Evolutionary conservation across 2,888 invertebrate species (phyloP).

Genomic region (Idaea straminata): DNA sequence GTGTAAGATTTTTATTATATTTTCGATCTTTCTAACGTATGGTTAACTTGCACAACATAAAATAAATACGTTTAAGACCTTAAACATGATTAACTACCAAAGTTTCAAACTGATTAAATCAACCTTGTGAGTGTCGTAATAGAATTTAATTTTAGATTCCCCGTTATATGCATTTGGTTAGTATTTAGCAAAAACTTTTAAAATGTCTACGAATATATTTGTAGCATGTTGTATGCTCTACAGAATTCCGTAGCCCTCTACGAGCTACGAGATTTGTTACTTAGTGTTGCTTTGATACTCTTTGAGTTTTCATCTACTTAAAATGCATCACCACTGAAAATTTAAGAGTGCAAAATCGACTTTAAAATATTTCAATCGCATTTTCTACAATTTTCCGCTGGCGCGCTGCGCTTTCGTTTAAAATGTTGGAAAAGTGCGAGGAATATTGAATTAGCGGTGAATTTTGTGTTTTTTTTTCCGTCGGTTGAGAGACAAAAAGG

Average conservation of each 20-base stretch:
- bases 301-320: neutral
- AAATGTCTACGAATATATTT: neutral
- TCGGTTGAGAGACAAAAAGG: constrained; percentile 58
- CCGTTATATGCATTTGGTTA: too few relatives aligned
- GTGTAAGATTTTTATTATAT: neutral
- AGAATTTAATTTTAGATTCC: too few relatives aligned
- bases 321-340: neutral
- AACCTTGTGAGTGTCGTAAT: too few relatives aligned
- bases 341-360: constrained; percentile 5
- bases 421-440: constrained; percentile 41
- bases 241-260: neutral
- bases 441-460: constrained; percentile 68
- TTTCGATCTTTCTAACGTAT: neutral
- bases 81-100: too few relatives aligned
- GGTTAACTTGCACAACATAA: neutral
- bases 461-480: constrained; percentile 59
- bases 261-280: neutral
- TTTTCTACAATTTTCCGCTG: constrained; percentile 26
- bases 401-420: constrained; percentile 25
- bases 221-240: neutral
- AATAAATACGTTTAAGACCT: too few relatives aligned
- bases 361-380: constrained; percentile 27
- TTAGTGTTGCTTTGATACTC: neutral
- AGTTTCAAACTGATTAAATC: too few relatives aligned
- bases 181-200: too few relatives aligned